Conservation (phyloP, 2,888 invertebrate species). For the Trichogramma dendrolimi region DNA sequence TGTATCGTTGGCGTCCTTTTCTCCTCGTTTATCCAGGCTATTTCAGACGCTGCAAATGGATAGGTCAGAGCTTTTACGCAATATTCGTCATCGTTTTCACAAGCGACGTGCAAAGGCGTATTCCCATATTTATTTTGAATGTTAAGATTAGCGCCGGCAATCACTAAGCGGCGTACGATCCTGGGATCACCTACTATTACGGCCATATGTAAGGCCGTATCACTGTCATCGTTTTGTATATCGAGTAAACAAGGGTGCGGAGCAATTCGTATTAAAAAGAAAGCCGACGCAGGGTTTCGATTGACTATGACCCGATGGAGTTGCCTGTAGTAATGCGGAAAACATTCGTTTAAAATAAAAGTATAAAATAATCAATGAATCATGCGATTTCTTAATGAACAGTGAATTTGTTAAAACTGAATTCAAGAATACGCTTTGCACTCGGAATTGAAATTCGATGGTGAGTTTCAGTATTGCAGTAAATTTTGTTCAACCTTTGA, state of each 20-base stretch:
- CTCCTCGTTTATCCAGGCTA: not conserved
- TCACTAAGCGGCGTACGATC: conserved; percentile 71
- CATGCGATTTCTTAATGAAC: not conserved
- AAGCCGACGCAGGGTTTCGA: conserved; percentile 67
- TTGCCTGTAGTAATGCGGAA: conserved; percentile 57
- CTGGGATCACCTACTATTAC: conserved; percentile 71
- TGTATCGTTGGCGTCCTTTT: not conserved
- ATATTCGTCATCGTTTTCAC: conserved; percentile 64
- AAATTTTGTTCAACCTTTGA: not conserved
- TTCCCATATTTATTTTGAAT: conserved; percentile 71
- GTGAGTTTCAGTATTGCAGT: too few species aligned
- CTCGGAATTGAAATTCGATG: too few species aligned
- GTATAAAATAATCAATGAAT: not conserved
- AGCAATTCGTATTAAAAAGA: conserved; percentile 71
- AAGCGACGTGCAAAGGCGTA: conserved; percentile 82
- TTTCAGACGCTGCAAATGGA: conserved; percentile 54
- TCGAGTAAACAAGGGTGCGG: conserved; percentile 75
- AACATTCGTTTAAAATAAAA: conserved; percentile 2
- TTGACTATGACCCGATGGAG: conserved; percentile 81
- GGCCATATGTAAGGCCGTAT: conserved; percentile 83
- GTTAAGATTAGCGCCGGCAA: conserved; percentile 66
- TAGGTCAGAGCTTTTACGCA: conserved; percentile 72
- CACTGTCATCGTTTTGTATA: conserved; percentile 73
- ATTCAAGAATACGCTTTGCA: too few species aligned
- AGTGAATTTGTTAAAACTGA: too few species aligned